phyloP scores from a whole-genome alignment of 2,113 vertebrate species.

The Grallaria varia region DNA sequence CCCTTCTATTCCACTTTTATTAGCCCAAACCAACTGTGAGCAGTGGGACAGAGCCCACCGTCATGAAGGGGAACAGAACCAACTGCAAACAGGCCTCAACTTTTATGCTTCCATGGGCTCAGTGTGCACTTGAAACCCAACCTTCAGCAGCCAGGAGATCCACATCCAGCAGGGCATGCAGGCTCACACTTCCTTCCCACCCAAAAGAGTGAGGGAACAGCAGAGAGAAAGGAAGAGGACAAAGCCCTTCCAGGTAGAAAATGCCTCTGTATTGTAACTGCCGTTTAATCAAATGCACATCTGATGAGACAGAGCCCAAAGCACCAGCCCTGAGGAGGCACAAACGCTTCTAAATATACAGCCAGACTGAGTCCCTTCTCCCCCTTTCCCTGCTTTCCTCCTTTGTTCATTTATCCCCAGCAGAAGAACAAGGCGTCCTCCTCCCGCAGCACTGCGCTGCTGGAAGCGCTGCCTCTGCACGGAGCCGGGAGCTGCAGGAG shows the following conservation, averaged over 20 bases:
- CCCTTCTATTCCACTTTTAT: neutral
- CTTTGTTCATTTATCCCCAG: conserved; percentile 26
- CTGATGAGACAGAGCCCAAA: neutral
- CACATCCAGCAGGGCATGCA: neutral
- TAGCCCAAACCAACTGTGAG: neutral
- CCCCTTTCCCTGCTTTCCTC: neutral
- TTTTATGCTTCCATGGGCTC: neutral
- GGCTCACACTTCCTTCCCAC: neutral
- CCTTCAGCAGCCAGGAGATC: neutral
- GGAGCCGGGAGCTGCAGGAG: neutral
- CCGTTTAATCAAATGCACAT: neutral
- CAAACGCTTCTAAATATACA: conserved; percentile 46
- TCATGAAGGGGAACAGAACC: neutral
- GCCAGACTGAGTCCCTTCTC: neutral
- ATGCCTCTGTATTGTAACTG: neutral
- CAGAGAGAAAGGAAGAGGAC: neutral
- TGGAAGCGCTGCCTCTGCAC: conserved; percentile 12
- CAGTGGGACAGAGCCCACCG: neutral
- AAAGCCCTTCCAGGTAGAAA: neutral
- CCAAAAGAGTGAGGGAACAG: neutral
- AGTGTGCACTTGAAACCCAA: neutral
- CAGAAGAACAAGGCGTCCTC: conserved; percentile 18
- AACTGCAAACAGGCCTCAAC: accelerated
- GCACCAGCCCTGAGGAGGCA: neutral
- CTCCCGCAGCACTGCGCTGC: neutral